Evolutionary conservation across 2,113 vertebrate species (phyloP), one percentile per base, ranked within the genome.

Genomic region (Syngnathoides biaculeatus): DNA sequence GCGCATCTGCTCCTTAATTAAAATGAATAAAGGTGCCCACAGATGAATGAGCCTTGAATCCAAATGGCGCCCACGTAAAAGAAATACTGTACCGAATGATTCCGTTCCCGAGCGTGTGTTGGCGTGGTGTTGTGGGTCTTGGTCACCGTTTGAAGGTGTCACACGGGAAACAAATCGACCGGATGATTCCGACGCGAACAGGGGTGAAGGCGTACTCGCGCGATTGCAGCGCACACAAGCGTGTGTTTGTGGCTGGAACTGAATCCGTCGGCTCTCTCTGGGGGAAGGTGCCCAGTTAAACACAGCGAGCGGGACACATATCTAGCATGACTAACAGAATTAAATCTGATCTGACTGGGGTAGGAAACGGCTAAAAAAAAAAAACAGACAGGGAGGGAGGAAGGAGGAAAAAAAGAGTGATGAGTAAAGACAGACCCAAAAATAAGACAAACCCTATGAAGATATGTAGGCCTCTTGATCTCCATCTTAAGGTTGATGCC

Each of bases 271-370:
- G 79, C 83, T 83, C 66, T 79, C 81, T 82, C 65, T 67, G 77
- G 84, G 77, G 43, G 83, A 81, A 81, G 56, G 81, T 82, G 79
- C 24, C 2, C 72, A 87, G 76, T 88, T 76, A 79, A 78, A 83
- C 72, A 72, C 68, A 78, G 68, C 74, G 77, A 86, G 74, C 80
- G 55, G 82, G 79, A 82, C 79, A 73, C 75, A 70, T 86, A 88
- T 88, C 87, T 81, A 77, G 83, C 78, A 73, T 83, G 87, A 90
- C 88, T 86, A 90, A 90, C 80, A 74, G 84, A 85, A 88, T 90
- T 90, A 87, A 85, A 87, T 73, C 81, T 88, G 83, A 87, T 73
- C 81, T 88, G 83, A 85, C 86, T 87, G 87, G 78, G 73, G 61
- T 74, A 72, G 74, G 78, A 87, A 70, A 83, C 69, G 75, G 81